phyloP scores from a whole-genome alignment of 2,113 vertebrate genomes.

The Emydura subglobosa region DNA sequence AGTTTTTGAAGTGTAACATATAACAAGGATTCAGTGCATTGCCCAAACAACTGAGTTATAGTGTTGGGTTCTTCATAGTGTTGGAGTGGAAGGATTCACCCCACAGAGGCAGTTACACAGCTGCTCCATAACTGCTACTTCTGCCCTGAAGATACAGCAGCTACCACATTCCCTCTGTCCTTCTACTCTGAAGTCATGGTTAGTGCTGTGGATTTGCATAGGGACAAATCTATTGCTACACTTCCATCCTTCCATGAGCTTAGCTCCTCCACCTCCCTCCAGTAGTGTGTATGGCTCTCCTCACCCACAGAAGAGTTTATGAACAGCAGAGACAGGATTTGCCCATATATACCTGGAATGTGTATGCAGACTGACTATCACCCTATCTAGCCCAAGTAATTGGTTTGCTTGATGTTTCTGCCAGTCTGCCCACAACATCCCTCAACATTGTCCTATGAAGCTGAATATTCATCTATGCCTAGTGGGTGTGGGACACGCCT shows the following conservation, averaged over 20 bases:
- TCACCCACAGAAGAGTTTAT: background rate
- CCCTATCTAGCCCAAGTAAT: background rate
- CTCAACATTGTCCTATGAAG: background rate
- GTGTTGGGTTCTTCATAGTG: background rate
- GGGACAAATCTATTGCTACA: background rate
- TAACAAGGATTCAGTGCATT: background rate
- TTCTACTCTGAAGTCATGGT: background rate
- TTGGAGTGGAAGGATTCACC: background rate
- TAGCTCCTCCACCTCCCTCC: background rate
- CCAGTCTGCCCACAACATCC: background rate
- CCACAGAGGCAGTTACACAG: background rate
- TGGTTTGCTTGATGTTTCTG: background rate
- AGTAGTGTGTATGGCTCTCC: background rate
- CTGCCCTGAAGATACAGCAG: background rate
- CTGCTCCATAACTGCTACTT: background rate
- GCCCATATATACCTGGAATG: no score
- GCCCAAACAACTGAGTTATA: background rate
- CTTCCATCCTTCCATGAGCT: background rate
- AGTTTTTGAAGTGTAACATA: background rate
- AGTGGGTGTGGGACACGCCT: no score
- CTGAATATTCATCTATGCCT: background rate
- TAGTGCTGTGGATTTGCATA: background rate
- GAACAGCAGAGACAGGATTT: background rate
- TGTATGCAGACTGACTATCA: background rate
- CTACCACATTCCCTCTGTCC: background rate